Evolutionary conservation across 2,797 vertebrate genomes (phyloP).

Genomic region (Mareca penelope): DNA sequence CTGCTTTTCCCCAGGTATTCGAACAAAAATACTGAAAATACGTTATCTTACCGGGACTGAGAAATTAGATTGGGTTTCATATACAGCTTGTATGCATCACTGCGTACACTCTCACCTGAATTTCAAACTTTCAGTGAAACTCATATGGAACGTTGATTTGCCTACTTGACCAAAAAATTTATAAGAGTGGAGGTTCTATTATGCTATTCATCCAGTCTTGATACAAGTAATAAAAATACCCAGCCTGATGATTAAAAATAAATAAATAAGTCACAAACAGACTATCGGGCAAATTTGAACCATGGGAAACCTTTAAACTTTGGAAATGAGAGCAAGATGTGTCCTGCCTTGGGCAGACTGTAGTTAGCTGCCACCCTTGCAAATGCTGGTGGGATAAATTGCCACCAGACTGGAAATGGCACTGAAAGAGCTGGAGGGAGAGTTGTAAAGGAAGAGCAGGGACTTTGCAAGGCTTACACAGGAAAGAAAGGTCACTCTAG

Average conservation of each 20-base stretch:
- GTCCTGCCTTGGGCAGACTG: background rate
- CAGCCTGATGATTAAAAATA: background rate
- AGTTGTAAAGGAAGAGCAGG: background rate
- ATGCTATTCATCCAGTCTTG: background rate
- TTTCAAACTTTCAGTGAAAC: background rate
- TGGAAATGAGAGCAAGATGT: background rate
- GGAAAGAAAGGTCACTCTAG: background rate
- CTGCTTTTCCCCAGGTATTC: background rate
- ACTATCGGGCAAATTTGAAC: background rate
- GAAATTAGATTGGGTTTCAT: background rate
- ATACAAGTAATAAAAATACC: background rate
- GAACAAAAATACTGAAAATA: conserved; percentile 17
- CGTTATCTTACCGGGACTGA: background rate
- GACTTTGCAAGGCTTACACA: background rate
- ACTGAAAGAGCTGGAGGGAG: background rate
- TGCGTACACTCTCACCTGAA: background rate
- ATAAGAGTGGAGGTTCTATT: background rate
- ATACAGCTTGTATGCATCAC: background rate
- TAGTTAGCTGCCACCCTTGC: background rate
- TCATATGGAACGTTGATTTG: background rate
- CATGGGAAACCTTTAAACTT: conserved; percentile 28
- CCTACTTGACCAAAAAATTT: background rate
- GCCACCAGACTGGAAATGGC: conserved; percentile 14
- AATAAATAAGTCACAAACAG: background rate
- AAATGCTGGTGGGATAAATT: background rate